Base-by-base conservation (phyloP, 30 jellyfish, hydroid and myxozoan genomes). In the Aurelia aurita complex sp. Pacific region DNA sequence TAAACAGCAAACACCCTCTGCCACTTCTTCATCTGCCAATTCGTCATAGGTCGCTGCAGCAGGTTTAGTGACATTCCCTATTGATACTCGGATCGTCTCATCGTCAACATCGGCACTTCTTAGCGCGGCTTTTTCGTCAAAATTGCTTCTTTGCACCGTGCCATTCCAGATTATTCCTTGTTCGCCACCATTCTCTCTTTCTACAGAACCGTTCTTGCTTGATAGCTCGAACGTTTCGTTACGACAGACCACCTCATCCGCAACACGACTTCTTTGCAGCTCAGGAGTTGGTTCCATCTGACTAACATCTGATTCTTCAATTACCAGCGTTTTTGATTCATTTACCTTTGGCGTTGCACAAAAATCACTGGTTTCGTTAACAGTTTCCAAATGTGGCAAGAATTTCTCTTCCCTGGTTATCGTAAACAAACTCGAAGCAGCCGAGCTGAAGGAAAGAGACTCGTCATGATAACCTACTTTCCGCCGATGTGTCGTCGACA, bases 321-420 rank as follows among this genome's bases (percentile, higher is more conserved):
- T 54, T 34, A 78, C 43, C 23, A 73, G 68, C 12, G 92, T 83
- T 40, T 54, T 70, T 11, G 92, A 61, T 23, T 59, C 67, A 16
- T 11, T n/a, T 0, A 62, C 74, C 6, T 55, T 83, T 5, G 85
- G 92, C 13, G 92, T 70, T 35, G 74, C 77, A 54, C 36, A 36
- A 34, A 59, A 32, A 43, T 59, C 69, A 29, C 38, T 23, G 57
- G 61, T 38, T 64, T 83, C 85, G 29, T 59, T 42, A 29, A 83
- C 92, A 12, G 92, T 40, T 50, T 71, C 85, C 33, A 83, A 64
- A 34, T 34, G 63, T 3, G 92, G 85, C 40, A 52, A 55, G 83
- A 83, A 83, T 67, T 83, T 83, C 78, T 83, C 92, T 35, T 83
- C 92, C 51, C 86, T 81, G 1, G 92, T 83, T 13, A 83, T 69